phyloP scores from a whole-genome alignment of 64 coral and sea anemone genomes.

The Montipora foliosa region DNA sequence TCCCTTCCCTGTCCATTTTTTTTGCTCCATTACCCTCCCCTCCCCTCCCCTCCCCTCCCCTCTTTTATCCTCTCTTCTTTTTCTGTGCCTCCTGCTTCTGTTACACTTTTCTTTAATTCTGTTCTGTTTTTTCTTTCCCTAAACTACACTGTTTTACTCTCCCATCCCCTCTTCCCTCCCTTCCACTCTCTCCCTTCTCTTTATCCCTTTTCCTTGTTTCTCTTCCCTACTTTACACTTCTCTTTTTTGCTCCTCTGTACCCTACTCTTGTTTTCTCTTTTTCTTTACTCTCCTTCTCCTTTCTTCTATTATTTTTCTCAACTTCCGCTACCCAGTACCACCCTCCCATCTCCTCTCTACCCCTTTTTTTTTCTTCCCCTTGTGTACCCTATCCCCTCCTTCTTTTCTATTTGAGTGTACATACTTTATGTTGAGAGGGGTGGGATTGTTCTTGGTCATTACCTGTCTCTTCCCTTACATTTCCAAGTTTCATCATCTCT shows the following conservation, averaged over 20 bases:
- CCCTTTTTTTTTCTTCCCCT: no score
- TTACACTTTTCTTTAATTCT: no score
- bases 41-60: neutral
- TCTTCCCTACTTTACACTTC: neutral
- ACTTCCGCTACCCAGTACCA: no score
- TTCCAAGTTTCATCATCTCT: no score
- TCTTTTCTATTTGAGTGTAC: neutral
- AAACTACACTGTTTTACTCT: neutral
- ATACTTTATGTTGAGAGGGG: no score
- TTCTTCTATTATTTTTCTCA: neutral
- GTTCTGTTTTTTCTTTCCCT: neutral
- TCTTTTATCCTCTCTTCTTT: neutral
- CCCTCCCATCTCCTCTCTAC: neutral
- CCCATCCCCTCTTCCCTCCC: neutral
- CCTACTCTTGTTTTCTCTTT: neutral
- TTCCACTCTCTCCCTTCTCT: neutral
- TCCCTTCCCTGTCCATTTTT: neutral
- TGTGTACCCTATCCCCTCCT: neutral
- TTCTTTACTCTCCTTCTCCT: neutral
- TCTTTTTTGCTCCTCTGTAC: neutral
- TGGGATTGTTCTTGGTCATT: neutral
- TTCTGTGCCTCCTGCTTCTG: neutral
- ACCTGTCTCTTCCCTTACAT: neutral
- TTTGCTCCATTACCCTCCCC: neutral
- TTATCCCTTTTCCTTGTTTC: neutral